A percentile compares a stretch with the other conserved stretches of the same genome.
Conservation (phyloP, 2,797 vertebrate species). For the Tauraco hartlaubi region DNA sequence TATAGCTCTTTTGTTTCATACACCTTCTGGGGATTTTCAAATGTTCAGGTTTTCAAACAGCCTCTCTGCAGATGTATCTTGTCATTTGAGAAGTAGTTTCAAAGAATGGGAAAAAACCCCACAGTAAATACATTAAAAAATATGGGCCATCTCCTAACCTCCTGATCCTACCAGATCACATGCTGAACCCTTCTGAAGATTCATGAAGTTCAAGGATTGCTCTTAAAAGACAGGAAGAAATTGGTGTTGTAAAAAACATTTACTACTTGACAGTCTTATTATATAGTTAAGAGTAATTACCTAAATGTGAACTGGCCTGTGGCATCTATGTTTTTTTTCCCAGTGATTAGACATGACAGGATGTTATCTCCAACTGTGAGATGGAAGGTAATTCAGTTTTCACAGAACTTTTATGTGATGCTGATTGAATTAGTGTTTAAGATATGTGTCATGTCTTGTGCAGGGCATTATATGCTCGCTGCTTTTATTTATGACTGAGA, state of each 20-base stretch:
- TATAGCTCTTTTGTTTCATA: neutral
- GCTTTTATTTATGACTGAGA: constrained; percentile 20
- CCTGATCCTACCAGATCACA: neutral
- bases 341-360: constrained; percentile 66
- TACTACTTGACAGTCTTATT: constrained; percentile 62
- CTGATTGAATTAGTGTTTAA: constrained; percentile 70
- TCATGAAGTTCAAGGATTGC: neutral
- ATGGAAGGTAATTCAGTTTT: constrained; percentile 74
- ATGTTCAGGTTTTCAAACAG: neutral
- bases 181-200: neutral
- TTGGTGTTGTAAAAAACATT: constrained; percentile 3
- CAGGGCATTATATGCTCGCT: neutral
- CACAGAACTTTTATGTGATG: constrained; percentile 64
- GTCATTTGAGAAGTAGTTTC: neutral
- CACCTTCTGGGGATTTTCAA: constrained; percentile 12
- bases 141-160: neutral
- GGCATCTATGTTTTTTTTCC: constrained; percentile 48
- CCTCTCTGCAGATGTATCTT: neutral
- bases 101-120: neutral
- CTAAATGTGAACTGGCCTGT: constrained; percentile 36
- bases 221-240: constrained; percentile 16
- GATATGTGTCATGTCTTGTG: constrained; percentile 40
- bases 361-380: constrained; percentile 71
- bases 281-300: constrained; percentile 55
- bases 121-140: neutral